A percentile compares a stretch with the other conserved stretches of the same genome.
Evolutionary conservation across 2,797 vertebrate genomes (phyloP).

Genomic region (Nyctibius grandis): DNA sequence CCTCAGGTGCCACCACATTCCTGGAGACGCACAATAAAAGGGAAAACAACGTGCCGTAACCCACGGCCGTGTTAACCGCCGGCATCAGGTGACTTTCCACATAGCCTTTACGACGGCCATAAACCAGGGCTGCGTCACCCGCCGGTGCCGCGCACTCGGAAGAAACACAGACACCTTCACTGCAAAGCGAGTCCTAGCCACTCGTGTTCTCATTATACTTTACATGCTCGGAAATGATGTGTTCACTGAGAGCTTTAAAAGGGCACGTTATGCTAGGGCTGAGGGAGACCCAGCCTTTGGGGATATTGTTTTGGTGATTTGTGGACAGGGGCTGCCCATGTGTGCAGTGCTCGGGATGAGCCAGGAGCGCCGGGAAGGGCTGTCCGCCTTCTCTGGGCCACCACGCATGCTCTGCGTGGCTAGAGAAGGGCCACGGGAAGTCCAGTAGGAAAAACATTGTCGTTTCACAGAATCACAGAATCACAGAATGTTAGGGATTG

Average conservation of each 20-base stretch:
- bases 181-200: neutral
- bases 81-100: neutral
- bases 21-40: neutral
- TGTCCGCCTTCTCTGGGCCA: neutral
- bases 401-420: accelerated
- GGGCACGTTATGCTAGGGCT: neutral
- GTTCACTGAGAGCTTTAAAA: neutral
- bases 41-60: neutral
- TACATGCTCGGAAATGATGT: accelerated
- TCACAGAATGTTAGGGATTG: no score
- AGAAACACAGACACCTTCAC: neutral
- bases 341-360: neutral
- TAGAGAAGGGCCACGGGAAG: neutral
- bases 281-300: neutral
- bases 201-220: neutral
- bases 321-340: neutral
- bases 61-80: neutral
- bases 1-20: neutral
- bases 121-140: neutral
- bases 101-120: neutral
- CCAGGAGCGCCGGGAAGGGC: neutral
- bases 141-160: accelerated
- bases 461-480: no score
- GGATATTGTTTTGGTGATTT: neutral
- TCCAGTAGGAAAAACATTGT: neutral